Percentiles rank a stretch among this genome's conserved stretches.
Evolutionary conservation across 2,113 vertebrate genomes (phyloP).

Genomic region (Lepisosteus osseus): DNA sequence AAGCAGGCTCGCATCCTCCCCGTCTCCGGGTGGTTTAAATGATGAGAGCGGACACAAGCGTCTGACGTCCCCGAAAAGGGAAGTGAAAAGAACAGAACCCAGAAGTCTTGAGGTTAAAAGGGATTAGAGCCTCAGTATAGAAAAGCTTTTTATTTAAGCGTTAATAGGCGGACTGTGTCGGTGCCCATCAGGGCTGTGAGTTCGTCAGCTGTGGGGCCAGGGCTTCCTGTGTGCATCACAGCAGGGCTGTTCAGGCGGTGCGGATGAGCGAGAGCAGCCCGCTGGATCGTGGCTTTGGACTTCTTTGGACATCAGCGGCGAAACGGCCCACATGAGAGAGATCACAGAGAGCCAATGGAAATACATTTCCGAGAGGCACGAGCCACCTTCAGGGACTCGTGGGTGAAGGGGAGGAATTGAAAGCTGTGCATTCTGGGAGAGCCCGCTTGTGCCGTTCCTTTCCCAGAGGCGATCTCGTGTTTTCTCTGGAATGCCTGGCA

Average conservation of each 20-base stretch:
- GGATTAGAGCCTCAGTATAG: neutral
- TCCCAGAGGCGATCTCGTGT: neutral
- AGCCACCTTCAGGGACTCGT: too few species aligned
- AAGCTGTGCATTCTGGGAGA: neutral
- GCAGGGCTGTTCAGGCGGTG: neutral
- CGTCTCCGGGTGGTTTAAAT: too few species aligned
- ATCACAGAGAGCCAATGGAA: neutral
- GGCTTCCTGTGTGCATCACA: neutral
- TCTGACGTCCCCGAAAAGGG: too few species aligned
- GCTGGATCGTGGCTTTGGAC: neutral
- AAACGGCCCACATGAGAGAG: neutral
- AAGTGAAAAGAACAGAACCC: too few species aligned
- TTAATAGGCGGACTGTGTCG: neutral
- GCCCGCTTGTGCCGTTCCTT: neutral
- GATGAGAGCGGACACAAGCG: too few species aligned
- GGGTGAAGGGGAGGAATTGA: neutral
- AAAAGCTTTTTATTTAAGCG: neutral
- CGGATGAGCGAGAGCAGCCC: neutral
- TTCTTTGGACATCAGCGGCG: too few species aligned
- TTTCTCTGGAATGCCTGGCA: neutral
- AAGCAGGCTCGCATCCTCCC: too few species aligned
- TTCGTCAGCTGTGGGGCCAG: neutral
- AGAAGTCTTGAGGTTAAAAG: too few species aligned
- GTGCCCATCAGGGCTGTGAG: neutral
- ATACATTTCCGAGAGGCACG: neutral